Conservation (phyloP, 2,888 invertebrate species). For the Candidula unifasciata region DNA sequence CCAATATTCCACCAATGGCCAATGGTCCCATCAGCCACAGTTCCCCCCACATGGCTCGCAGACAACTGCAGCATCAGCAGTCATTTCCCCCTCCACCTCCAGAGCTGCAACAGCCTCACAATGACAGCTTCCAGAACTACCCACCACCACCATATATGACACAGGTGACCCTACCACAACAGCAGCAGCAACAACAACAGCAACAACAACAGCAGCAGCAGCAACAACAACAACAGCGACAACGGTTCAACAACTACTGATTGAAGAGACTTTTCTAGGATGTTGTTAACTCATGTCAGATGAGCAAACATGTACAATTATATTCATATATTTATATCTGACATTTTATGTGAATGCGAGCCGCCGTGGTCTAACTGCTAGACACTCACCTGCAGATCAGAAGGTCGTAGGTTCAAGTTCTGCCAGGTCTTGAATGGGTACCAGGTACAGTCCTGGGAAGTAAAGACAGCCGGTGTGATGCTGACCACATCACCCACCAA, state of each 20-base stretch:
- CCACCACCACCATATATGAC: conserved; percentile 41
- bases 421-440: no score
- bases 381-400: no score
- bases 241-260: conserved; percentile 41
- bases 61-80: conserved; percentile 57
- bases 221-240: conserved; percentile 28
- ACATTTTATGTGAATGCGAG: no score
- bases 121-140: conserved; percentile 48
- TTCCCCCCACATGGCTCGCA: conserved; percentile 71
- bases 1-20: conserved; percentile 59
- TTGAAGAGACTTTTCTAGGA: neutral
- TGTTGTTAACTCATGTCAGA: no score
- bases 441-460: no score
- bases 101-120: conserved; percentile 57
- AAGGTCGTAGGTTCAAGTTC: no score
- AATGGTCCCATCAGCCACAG: conserved; percentile 75
- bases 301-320: no score
- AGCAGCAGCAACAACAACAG: conserved; percentile 22
- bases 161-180: conserved; percentile 10
- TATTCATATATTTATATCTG: no score
- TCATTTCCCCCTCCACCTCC: conserved; percentile 58
- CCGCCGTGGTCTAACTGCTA: no score
- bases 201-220: conserved; percentile 36
- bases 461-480: no score
- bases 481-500: no score